These are phyloP conservation scores for Rhopalosiphum padi DNA, from an alignment of 1,140 invertebrate species.

Conservation along the genomic window DNA sequence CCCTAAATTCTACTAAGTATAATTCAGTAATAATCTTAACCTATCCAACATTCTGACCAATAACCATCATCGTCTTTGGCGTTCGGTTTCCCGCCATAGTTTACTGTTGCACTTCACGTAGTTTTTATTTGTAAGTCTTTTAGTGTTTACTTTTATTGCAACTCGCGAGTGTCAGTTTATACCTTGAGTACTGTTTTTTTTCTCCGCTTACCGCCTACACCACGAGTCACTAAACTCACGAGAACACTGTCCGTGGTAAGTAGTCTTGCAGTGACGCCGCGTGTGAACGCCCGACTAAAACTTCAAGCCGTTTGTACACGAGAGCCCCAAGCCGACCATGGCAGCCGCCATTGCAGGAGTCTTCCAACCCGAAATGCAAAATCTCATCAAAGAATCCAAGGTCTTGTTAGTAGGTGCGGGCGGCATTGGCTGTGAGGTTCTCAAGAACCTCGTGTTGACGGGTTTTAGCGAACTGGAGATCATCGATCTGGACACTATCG, in stretches of 20 bases:
- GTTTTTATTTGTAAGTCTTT: no score
- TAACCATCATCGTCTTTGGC: no score
- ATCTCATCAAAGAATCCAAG: conserved; percentile 65
- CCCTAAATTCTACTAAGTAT: not conserved
- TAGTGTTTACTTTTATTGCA: not conserved
- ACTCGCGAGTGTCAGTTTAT: not conserved
- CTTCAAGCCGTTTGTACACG: not conserved
- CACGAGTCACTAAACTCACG: not conserved
- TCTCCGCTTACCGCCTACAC: not conserved
- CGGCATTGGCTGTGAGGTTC: conserved; percentile 97
- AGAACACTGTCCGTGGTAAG: not conserved
- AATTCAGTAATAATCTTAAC: not conserved
- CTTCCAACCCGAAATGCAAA: conserved; percentile 6
- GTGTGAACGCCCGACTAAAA: not conserved
- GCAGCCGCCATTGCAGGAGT: conserved; percentile 35
- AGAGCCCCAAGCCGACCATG: not conserved
- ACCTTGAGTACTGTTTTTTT: not conserved
- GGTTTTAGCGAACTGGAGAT: conserved; percentile 95
- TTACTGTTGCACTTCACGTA: not conserved
- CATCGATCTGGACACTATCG: conserved; percentile 99
- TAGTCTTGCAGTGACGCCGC: not conserved
- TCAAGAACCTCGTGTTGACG: conserved; percentile 96
- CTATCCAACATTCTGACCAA: no score
- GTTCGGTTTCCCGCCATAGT: no score
- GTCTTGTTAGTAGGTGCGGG: conserved; percentile 96